Percentiles rank a stretch among this genome's conserved stretches.
Conservation (phyloP, 2,113 vertebrate genomes). For the human region GRCh38 chr2:234376001-234376500, state of each 20-base stretch:
- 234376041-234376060: rapidly evolving
- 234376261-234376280: neutral
- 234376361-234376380: rapidly evolving
- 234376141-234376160: neutral
- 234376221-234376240: neutral
- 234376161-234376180: no score
- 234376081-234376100: neutral
- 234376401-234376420: neutral
- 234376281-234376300: neutral
- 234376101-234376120: neutral
- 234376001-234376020: neutral
- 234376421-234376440: no score
- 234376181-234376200: no score
- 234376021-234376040: neutral
- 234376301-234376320: neutral
- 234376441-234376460: rapidly evolving
- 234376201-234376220: neutral
- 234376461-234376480: neutral
- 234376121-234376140: no score
- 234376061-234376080: neutral
- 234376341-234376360: neutral
- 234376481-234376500: neutral
- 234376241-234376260: neutral
- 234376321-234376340: neutral
- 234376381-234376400: neutral